Evolutionary conservation across 2,113 vertebrate species (phyloP).

Genomic region (Anser cygnoides): DNA sequence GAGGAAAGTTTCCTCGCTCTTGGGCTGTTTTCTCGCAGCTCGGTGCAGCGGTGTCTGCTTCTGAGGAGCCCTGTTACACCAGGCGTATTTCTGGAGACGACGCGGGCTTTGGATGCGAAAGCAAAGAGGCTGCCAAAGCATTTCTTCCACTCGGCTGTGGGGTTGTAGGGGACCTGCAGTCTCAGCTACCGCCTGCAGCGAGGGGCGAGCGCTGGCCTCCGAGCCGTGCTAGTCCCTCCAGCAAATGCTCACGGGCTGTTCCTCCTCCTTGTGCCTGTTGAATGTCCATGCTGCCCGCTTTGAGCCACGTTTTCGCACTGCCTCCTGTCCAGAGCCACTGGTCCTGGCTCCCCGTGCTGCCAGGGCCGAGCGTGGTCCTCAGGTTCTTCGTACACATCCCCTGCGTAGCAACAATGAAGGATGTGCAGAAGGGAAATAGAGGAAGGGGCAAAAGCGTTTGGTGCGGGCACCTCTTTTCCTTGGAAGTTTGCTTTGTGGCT

Average conservation of each 20-base stretch:
- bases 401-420: not conserved
- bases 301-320: not conserved
- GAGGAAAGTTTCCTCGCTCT: not conserved
- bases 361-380: accelerated
- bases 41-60: not conserved
- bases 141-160: not conserved
- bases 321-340: not conserved
- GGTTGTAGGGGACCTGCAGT: not conserved
- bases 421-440: not conserved
- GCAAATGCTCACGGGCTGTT: not conserved
- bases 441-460: not conserved
- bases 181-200: not conserved
- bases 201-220: not conserved
- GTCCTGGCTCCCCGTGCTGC: not conserved
- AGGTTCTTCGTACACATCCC: accelerated
- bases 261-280: not conserved
- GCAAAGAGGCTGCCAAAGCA: not conserved
- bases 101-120: not conserved
- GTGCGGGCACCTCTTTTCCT: not conserved
- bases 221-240: accelerated
- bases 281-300: accelerated
- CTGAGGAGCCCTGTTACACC: not conserved
- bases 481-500: not conserved
- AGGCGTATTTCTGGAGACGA: not conserved
- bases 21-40: not conserved